phyloP scores from a whole-genome alignment of 2,113 vertebrate species.

The Apodemus speciosus region DNA sequence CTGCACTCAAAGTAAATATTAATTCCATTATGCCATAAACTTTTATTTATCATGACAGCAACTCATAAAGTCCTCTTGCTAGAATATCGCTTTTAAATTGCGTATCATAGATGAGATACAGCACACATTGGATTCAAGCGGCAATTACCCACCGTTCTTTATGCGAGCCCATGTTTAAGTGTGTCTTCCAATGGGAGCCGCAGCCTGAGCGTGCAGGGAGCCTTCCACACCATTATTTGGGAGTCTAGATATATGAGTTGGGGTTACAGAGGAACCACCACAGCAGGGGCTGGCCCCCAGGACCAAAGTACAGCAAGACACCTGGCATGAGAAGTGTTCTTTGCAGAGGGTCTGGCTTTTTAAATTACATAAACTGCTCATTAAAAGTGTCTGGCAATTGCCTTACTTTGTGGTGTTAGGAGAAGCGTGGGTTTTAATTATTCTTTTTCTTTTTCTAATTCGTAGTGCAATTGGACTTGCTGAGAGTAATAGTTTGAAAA shows the following conservation, averaged over 20 bases:
- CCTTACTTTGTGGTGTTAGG: slow-evolving; percentile 4
- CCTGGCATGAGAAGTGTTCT: neutral
- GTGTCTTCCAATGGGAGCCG: neutral
- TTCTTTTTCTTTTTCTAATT: slow-evolving; percentile 42
- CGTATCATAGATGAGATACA: slow-evolving; percentile 73
- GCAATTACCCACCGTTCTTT: slow-evolving; percentile 67
- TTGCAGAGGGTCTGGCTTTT: slow-evolving; percentile 54
- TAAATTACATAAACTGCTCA: slow-evolving; percentile 76
- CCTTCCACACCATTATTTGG: rapidly evolving
- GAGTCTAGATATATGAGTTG: neutral
- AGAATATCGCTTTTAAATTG: slow-evolving; percentile 81
- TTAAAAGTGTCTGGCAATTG: slow-evolving; percentile 75
- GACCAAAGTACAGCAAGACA: neutral
- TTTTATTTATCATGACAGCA: slow-evolving; percentile 84
- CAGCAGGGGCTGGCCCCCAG: neutral
- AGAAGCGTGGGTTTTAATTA: slow-evolving; percentile 76
- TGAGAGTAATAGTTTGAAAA: slow-evolving; percentile 24
- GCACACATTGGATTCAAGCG: slow-evolving; percentile 3
- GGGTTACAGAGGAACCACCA: neutral
- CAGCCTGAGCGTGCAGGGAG: neutral
- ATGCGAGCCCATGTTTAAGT: neutral
- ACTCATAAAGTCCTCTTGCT: slow-evolving; percentile 82
- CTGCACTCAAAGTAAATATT: slow-evolving; percentile 85
- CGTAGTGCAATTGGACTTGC: slow-evolving; percentile 31
- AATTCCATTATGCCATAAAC: slow-evolving; percentile 86